Evolutionary conservation across 2,888 invertebrate genomes (phyloP).

Genomic region (Philereme vetulata): DNA sequence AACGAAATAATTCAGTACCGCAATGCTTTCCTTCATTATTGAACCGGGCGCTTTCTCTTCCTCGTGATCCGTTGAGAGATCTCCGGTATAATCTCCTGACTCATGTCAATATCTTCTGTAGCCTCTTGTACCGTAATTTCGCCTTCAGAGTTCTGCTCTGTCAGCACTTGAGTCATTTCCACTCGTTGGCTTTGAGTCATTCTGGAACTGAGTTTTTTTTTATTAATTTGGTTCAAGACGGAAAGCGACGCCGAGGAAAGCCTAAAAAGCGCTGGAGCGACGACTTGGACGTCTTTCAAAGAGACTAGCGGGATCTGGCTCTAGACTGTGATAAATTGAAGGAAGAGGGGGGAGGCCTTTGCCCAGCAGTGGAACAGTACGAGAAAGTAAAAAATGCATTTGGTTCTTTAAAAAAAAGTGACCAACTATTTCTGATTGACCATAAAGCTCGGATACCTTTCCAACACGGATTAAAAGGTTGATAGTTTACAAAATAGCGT

Average conservation of each 20-base stretch:
- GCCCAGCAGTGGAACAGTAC: no score
- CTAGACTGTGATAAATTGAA: no score
- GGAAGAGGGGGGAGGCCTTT: no score
- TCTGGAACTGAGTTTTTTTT: conserved; percentile 53
- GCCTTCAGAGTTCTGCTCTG: conserved; percentile 36
- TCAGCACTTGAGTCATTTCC: conserved; percentile 38
- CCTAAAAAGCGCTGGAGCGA: no score
- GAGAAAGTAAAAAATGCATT: background rate
- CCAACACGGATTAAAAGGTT: no score
- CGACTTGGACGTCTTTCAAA: no score
- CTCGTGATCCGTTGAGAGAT: conserved; percentile 58
- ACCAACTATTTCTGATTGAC: no score
- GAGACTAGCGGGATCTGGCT: no score
- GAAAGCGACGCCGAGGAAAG: no score
- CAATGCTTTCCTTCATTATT: conserved; percentile 42
- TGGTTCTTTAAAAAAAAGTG: no score
- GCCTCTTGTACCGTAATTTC: conserved; percentile 24
- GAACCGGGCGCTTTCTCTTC: conserved; percentile 57
- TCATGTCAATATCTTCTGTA: conserved; percentile 46
- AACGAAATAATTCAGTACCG: conserved; percentile 22
- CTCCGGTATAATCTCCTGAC: conserved; percentile 57
- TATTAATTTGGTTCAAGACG: background rate
- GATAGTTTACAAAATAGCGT: no score
- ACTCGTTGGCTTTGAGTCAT: conserved; percentile 48
- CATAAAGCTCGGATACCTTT: no score